A percentile compares a stretch with the other conserved stretches of the same genome.
Conservation (phyloP, 2,888 invertebrate species). For the Drosophila emarginata region DNA sequence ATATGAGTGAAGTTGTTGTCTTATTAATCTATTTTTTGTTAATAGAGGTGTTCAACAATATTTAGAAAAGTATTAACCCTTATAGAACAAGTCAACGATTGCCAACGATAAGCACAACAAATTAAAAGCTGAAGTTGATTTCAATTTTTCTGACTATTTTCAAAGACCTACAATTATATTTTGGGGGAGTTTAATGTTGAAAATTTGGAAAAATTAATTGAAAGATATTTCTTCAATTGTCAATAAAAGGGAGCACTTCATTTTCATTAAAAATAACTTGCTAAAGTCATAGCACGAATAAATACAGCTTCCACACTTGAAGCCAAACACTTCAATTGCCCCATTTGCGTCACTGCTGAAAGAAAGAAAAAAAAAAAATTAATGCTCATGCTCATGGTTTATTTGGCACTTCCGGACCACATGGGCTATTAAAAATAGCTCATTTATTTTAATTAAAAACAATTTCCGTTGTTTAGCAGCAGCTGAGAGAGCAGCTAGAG, state of each 20-base stretch:
- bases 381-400: conserved; percentile 23
- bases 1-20: too few species aligned
- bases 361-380: conserved; percentile 1
- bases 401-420: conserved; percentile 47
- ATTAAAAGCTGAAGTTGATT: too few species aligned
- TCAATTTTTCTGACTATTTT: too few species aligned
- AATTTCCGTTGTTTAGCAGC: conserved; percentile 60
- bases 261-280: not conserved
- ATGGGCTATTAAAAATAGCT: conserved; percentile 50
- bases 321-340: not conserved
- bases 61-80: too few species aligned
- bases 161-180: too few species aligned
- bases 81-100: too few species aligned
- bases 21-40: too few species aligned
- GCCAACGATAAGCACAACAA: too few species aligned
- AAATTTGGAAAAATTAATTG: too few species aligned
- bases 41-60: too few species aligned
- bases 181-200: too few species aligned
- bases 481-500: conserved; percentile 6
- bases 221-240: not conserved
- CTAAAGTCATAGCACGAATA: not conserved
- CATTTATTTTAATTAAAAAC: conserved; percentile 71
- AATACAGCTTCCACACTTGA: not conserved
- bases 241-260: not conserved
- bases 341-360: not conserved